Evolutionary conservation across 2,888 invertebrate genomes (phyloP).

Genomic region (Teleogryllus oceanicus): DNA sequence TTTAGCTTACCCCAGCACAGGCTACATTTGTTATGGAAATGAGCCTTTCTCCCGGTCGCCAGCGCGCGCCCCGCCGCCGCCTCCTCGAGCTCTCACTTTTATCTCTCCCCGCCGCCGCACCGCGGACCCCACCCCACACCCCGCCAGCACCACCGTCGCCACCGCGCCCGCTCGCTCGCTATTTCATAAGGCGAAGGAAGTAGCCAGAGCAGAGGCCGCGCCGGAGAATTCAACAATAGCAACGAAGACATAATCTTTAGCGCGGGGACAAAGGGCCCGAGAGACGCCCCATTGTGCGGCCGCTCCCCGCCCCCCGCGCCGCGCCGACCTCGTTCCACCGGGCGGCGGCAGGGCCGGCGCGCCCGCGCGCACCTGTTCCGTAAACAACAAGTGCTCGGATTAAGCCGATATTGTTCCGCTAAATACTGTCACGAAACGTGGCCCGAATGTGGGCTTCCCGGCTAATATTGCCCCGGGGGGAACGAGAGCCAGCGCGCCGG

Average conservation of each 20-base stretch:
- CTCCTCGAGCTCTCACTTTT: not conserved
- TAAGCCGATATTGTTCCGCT: conserved; percentile 7
- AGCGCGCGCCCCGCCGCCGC: not conserved
- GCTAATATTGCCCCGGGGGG: conserved; percentile 4
- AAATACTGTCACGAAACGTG: conserved; percentile 5
- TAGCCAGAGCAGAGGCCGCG: not conserved
- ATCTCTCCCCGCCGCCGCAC: not conserved
- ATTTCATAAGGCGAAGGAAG: not conserved
- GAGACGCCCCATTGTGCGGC: not conserved
- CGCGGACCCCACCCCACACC: not conserved
- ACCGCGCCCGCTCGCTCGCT: too few species aligned
- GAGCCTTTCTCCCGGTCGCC: not conserved
- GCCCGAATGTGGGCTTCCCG: not conserved
- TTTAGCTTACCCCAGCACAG: not conserved
- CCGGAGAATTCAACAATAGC: conserved; percentile 7
- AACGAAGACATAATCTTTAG: conserved; percentile 7
- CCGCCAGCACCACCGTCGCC: too few species aligned
- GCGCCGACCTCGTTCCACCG: not conserved
- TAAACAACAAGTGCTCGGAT: not conserved
- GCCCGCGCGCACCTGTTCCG: not conserved
- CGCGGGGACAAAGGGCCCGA: not conserved
- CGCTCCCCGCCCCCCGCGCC: not conserved
- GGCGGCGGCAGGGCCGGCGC: not conserved
- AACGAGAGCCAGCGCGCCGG: not conserved
- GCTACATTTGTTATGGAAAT: conserved; percentile 1